Conservation (phyloP, 2,888 invertebrate genomes). For the Erebia palarica region DNA sequence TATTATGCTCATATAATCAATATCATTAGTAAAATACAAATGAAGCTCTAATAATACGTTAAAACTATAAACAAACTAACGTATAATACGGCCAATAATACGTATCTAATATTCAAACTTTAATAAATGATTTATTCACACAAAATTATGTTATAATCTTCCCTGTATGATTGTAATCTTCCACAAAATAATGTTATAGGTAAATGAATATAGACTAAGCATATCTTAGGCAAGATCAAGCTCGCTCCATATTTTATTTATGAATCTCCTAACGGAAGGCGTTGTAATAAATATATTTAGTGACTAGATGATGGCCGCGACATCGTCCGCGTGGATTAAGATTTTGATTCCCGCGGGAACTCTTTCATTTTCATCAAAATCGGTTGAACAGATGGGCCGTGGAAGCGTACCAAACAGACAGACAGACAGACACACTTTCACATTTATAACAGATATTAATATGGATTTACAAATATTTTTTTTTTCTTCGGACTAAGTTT, state of each 20-base stretch:
- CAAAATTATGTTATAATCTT: neutral
- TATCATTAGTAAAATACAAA: conserved; percentile 32
- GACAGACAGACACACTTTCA: too few species aligned
- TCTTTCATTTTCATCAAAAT: too few species aligned
- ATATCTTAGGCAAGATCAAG: neutral
- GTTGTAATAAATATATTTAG: neutral
- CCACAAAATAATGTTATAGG: neutral
- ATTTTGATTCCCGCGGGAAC: too few species aligned
- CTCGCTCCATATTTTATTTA: neutral
- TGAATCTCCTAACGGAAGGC: neutral
- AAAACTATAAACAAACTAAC: neutral
- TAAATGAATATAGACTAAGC: neutral
- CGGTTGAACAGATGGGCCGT: too few species aligned
- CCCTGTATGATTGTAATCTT: neutral
- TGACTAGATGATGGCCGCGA: too few species aligned
- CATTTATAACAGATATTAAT: too few species aligned
- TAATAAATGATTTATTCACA: neutral
- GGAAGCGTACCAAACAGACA: too few species aligned
- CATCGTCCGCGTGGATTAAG: too few species aligned
- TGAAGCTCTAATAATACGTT: neutral
- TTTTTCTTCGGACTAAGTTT: too few species aligned
- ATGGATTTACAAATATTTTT: neutral
- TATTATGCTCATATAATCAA: conserved; percentile 27
- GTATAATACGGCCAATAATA: neutral
- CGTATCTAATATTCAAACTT: neutral